Conservation (phyloP, 1,140 invertebrate genomes). For the Drosophila nasuta region DNA sequence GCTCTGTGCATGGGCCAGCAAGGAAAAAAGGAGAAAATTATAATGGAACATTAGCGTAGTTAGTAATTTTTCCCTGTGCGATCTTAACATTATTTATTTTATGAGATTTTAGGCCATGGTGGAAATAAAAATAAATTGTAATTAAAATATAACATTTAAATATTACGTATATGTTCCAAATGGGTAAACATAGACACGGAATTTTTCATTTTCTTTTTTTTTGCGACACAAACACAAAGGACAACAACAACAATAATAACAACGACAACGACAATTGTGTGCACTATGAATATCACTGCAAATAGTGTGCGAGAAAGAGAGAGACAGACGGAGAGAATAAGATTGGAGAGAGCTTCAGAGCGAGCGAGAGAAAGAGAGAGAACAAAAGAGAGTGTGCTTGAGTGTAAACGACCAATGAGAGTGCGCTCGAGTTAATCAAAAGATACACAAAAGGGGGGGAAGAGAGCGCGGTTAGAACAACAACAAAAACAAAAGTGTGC, state of each 20-base stretch:
- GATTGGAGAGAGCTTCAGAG: slow-evolving; percentile 2
- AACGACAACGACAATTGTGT: slow-evolving; percentile 19
- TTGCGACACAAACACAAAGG: slow-evolving; percentile 51
- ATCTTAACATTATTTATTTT: slow-evolving; percentile 26
- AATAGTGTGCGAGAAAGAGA: slow-evolving; percentile 12
- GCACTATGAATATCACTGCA: slow-evolving; percentile 30
- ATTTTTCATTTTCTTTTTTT: not conserved
- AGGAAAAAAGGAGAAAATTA: slow-evolving; percentile 56
- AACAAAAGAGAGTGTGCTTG: slow-evolving; percentile 8
- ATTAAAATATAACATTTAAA: slow-evolving; percentile 46
- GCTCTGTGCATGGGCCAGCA: slow-evolving; percentile 88
- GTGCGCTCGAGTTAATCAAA: slow-evolving; percentile 38
- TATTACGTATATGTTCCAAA: slow-evolving; percentile 63
- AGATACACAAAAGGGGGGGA: not conserved
- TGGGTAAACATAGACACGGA: slow-evolving; percentile 37
- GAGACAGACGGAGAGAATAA: slow-evolving; percentile 14
- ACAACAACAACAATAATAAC: slow-evolving; percentile 58
- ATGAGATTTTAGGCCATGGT: slow-evolving; percentile 65
- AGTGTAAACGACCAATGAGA: slow-evolving; percentile 35
- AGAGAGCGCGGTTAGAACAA: slow-evolving; percentile 21
- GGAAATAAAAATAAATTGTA: slow-evolving; percentile 45
- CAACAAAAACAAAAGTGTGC: slow-evolving; percentile 47
- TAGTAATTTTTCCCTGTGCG: slow-evolving; percentile 44
- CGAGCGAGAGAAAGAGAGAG: slow-evolving; percentile 10
- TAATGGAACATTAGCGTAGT: slow-evolving; percentile 70